Conservation (phyloP, 2,797 vertebrate genomes). For the Brachyrhaphis roseni region DNA sequence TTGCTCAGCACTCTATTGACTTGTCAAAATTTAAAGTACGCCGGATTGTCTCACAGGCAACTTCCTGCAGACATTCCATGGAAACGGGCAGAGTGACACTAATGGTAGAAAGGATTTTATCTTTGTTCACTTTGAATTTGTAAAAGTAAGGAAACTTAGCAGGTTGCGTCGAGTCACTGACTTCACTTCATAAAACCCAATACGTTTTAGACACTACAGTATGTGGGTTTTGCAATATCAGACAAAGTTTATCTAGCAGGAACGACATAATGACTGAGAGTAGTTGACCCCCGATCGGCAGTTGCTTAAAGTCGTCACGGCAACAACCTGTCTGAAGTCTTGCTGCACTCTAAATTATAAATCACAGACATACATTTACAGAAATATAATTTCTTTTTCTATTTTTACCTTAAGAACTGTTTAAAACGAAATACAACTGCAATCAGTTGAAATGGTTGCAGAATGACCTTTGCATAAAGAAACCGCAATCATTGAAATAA, state of each 20-base stretch:
- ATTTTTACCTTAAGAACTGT: slow-evolving; percentile 2
- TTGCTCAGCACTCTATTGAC: no score
- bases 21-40: no score
- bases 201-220: not conserved
- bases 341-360: not conserved
- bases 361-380: not conserved
- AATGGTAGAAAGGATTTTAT: no score
- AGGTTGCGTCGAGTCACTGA: no score
- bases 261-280: not conserved
- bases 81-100: no score
- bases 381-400: not conserved
- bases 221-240: not conserved
- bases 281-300: not conserved
- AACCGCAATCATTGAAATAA: slow-evolving; percentile 22
- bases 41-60: no score
- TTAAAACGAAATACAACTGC: not conserved
- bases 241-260: not conserved
- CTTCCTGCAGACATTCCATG: no score
- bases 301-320: not conserved
- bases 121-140: no score
- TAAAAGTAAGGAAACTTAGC: no score
- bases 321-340: not conserved
- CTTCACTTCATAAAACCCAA: no score
- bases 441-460: slow-evolving; percentile 9
- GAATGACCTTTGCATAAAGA: not conserved